phyloP scores from a whole-genome alignment of 2,113 vertebrate species.

The Neofelis nebulosa region DNA sequence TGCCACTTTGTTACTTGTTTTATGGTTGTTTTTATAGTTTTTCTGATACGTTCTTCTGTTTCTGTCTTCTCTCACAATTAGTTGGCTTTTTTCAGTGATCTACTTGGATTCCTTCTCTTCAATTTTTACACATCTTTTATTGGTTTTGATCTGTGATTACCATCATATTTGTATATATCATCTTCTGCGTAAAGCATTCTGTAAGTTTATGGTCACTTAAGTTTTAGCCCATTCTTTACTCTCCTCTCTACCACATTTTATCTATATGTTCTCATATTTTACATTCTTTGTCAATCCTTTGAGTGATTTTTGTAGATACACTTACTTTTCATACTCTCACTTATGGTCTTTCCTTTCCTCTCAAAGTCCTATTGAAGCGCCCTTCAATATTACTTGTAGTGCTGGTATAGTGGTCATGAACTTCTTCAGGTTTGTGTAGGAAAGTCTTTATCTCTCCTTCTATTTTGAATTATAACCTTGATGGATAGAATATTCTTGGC shows the following conservation, averaged over 20 bases:
- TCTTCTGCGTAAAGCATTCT: background rate
- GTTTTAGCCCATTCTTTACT: background rate
- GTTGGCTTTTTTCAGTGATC: background rate
- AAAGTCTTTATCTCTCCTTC: background rate
- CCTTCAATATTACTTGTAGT: background rate
- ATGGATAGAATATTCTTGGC: background rate
- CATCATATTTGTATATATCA: background rate
- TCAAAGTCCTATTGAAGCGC: background rate
- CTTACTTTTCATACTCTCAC: background rate
- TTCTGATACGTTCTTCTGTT: background rate
- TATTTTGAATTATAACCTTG: background rate
- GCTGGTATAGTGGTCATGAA: no score
- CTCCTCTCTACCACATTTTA: background rate
- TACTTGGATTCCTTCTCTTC: background rate
- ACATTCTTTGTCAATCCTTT: background rate
- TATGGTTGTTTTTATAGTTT: background rate
- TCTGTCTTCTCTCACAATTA: background rate
- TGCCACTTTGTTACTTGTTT: background rate
- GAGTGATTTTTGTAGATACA: background rate
- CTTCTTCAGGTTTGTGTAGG: background rate
- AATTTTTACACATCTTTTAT: background rate
- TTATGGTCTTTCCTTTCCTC: background rate
- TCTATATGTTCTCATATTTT: background rate
- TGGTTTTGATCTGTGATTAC: no score
- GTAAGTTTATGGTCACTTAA: background rate